Conservation (phyloP, 2,888 invertebrate genomes). For the Palloptera scutellata region DNA sequence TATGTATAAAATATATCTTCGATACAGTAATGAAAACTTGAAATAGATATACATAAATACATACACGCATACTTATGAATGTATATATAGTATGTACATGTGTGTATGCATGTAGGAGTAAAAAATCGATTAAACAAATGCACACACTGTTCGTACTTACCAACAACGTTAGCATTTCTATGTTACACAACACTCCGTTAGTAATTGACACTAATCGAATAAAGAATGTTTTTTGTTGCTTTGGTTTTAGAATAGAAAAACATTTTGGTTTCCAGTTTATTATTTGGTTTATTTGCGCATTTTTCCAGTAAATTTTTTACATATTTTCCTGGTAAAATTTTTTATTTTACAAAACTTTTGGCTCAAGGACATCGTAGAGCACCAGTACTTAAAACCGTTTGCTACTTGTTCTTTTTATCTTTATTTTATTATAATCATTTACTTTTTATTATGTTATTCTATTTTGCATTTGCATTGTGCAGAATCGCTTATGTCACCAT, state of each 20-base stretch:
- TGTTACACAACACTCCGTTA: conserved; percentile 8
- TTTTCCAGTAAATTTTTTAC: conserved; percentile 48
- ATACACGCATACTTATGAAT: neutral
- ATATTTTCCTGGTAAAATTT: conserved; percentile 52
- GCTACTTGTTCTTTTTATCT: neutral
- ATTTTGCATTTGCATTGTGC: neutral
- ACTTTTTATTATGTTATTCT: neutral
- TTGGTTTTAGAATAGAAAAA: no score
- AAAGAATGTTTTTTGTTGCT: no score
- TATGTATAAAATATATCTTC: no score
- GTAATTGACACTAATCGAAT: conserved; percentile 9
- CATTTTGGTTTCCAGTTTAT: no score
- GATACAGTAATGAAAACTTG: neutral
- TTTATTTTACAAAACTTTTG: conserved; percentile 56
- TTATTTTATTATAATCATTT: neutral
- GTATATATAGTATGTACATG: neutral
- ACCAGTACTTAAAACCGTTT: neutral
- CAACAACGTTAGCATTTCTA: neutral
- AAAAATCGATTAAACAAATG: conserved; percentile 57
- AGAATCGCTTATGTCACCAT: conserved; percentile 1
- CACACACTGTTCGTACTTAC: neutral
- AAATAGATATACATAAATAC: neutral
- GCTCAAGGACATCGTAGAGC: conserved; percentile 51
- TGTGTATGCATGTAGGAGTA: conserved; percentile 7
- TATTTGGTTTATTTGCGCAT: conserved; percentile 45